These are phyloP conservation scores for Aphyosemion australe DNA, from an alignment of 2,113 vertebrate species.

Conservation along the genomic window DNA sequence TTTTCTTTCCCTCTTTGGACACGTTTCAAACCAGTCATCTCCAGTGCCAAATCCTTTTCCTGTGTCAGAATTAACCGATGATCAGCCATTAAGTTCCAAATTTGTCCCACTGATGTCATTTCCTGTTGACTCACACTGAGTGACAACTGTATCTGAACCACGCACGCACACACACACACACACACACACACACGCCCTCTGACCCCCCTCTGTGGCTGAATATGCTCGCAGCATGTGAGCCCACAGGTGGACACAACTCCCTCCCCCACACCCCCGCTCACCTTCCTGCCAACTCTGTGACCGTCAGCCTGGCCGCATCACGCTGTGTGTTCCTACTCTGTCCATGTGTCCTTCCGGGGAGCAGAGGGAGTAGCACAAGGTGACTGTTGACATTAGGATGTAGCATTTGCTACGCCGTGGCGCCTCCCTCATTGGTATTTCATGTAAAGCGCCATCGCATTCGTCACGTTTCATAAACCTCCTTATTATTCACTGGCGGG, in stretches of 20 bases:
- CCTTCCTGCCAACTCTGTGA: slow-evolving; percentile 21
- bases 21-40: neutral
- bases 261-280: slow-evolving; percentile 12
- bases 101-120: slow-evolving; percentile 1
- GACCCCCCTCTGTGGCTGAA: slow-evolving; percentile 36
- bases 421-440: slow-evolving; percentile 76
- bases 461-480: slow-evolving; percentile 81
- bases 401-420: slow-evolving; percentile 67
- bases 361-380: slow-evolving; percentile 65
- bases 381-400: slow-evolving; percentile 79
- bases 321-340: slow-evolving; percentile 33
- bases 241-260: slow-evolving; percentile 48
- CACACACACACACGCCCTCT: slow-evolving; percentile 26
- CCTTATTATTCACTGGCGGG: slow-evolving; percentile 78
- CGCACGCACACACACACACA: slow-evolving; percentile 20
- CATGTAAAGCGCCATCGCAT: slow-evolving; percentile 70
- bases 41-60: no score
- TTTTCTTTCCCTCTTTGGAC: neutral
- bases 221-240: slow-evolving; percentile 50
- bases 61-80: no score
- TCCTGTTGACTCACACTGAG: slow-evolving; percentile 19
- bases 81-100: no score
- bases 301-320: slow-evolving; percentile 27
- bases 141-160: slow-evolving; percentile 48
- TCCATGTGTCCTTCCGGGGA: slow-evolving; percentile 62